A percentile compares a stretch with the other conserved stretches of the same genome.
Evolutionary conservation across 2,113 vertebrate species (phyloP).

Genomic region (Picathartes gymnocephalus): DNA sequence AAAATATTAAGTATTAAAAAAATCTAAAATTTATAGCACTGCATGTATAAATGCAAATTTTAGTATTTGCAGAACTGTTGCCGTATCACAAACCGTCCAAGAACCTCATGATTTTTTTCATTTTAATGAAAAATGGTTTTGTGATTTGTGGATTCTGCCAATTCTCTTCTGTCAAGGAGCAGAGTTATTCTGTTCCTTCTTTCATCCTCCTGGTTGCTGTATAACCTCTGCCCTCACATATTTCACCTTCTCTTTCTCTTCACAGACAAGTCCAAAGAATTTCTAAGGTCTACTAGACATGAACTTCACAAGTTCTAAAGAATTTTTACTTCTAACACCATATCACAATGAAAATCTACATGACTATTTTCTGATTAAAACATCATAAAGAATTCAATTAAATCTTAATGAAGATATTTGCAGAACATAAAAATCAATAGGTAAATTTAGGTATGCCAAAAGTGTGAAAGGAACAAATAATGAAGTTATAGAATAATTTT

Average conservation of each 20-base stretch:
- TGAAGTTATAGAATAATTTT: neutral
- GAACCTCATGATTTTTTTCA: neutral
- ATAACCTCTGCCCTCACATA: neutral
- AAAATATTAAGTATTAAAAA: neutral
- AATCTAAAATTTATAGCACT: neutral
- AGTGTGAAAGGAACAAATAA: neutral
- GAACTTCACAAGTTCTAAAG: neutral
- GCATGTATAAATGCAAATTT: neutral
- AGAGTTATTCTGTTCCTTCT: neutral
- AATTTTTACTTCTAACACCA: neutral
- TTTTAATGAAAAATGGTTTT: neutral
- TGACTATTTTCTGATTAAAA: neutral
- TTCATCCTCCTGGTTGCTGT: neutral
- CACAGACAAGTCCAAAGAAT: neutral
- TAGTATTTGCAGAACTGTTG: neutral
- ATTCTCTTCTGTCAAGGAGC: neutral
- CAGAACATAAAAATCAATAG: neutral
- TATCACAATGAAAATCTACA: neutral
- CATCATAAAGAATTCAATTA: neutral
- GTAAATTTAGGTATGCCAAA: neutral
- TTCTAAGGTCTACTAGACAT: neutral
- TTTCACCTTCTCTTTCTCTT: neutral
- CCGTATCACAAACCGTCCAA: neutral
- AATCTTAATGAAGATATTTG: neutral
- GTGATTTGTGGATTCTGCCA: neutral